These are phyloP conservation scores for Tricholauxania praeusta DNA, from an alignment of 2,888 invertebrate genomes.

Conservation along the genomic window DNA sequence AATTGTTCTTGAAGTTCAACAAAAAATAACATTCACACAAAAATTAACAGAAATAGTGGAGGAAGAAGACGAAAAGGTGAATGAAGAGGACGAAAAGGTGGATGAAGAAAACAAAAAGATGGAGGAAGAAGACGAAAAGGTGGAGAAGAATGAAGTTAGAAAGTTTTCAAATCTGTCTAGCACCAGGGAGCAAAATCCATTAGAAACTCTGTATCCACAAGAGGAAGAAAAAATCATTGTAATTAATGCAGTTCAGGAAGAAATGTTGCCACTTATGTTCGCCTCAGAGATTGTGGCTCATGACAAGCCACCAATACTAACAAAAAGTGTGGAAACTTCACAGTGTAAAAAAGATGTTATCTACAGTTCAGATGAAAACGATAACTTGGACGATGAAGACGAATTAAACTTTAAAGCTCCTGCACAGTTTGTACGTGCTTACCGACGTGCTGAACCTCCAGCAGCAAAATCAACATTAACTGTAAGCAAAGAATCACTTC, in stretches of 20 bases:
- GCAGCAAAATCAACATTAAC: constrained; percentile 30
- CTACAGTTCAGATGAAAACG: constrained; percentile 50
- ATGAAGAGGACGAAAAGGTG: constrained; percentile 46
- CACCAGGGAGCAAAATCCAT: neutral
- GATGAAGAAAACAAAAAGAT: constrained; percentile 44
- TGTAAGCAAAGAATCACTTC: constrained; percentile 55
- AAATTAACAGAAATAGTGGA: constrained; percentile 54
- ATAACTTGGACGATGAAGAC: constrained; percentile 52
- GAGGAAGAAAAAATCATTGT: constrained; percentile 15
- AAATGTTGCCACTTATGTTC: neutral
- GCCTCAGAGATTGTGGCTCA: neutral
- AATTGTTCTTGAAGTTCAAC: constrained; percentile 41
- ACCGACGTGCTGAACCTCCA: constrained; percentile 53
- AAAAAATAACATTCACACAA: constrained; percentile 49
- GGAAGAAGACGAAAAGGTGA: constrained; percentile 45
- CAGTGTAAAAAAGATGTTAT: constrained; percentile 47
- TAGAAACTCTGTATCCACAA: neutral
- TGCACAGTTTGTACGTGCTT: constrained; percentile 63
- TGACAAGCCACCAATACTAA: neutral
- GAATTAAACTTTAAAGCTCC: constrained; percentile 60
- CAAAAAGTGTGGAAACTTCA: neutral
- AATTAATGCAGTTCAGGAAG: neutral
- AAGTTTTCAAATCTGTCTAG: neutral
- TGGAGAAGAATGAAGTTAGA: constrained; percentile 31
- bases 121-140: constrained; percentile 49